phyloP scores from a whole-genome alignment of 2,113 vertebrate genomes.

The Alaudala cheleensis region DNA sequence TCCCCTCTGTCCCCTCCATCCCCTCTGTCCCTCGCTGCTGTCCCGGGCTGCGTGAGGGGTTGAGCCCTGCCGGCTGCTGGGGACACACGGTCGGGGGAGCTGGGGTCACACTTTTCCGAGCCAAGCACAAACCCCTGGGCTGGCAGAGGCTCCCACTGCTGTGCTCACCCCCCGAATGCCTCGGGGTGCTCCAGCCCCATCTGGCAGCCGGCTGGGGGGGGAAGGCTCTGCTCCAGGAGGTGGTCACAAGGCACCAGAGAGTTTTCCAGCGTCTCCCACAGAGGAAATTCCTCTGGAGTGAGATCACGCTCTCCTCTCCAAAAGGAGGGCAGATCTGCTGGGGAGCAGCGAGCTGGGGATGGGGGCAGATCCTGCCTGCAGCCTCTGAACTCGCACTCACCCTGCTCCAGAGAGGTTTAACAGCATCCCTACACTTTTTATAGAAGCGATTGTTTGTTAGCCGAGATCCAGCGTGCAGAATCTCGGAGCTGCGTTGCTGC shows the following conservation, averaged over 20 bases:
- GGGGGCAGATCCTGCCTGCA: neutral
- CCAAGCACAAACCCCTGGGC: fast-evolving
- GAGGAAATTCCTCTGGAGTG: conserved; percentile 16
- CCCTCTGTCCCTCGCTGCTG: neutral
- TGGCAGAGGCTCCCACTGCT: fast-evolving
- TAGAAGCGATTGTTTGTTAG: fast-evolving
- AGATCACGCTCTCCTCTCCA: neutral
- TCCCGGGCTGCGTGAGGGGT: neutral
- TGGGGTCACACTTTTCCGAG: neutral
- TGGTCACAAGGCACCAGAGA: neutral
- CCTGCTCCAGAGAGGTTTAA: neutral
- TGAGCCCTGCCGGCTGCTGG: neutral
- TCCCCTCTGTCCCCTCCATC: neutral
- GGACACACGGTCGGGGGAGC: fast-evolving
- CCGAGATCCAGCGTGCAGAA: neutral
- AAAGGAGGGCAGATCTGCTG: neutral
- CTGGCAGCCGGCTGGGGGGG: neutral
- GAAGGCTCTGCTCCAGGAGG: neutral
- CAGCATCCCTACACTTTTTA: neutral
- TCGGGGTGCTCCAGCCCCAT: neutral
- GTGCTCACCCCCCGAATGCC: neutral
- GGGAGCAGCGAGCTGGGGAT: neutral
- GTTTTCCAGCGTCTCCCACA: neutral
- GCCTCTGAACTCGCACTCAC: neutral
- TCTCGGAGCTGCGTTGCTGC: neutral